A percentile compares a stretch with the other conserved stretches of the same genome.
These are phyloP conservation scores for Tapirus terrestris DNA, from an alignment of 2,113 vertebrate species.

Conservation along the genomic window DNA sequence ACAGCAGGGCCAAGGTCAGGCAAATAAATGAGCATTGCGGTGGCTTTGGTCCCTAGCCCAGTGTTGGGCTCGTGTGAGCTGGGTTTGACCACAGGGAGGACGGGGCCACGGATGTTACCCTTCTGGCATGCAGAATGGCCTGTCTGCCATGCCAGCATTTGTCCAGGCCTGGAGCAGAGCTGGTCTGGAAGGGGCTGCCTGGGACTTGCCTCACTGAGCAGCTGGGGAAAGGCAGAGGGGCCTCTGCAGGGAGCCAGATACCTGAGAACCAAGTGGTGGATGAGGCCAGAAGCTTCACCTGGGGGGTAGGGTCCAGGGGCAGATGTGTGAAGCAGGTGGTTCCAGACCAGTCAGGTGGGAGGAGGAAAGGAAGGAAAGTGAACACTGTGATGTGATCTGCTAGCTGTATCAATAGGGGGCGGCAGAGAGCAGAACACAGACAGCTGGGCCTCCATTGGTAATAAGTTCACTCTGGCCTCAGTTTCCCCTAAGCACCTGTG, in stretches of 20 bases:
- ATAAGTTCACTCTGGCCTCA: not conserved
- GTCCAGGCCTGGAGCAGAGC: not conserved
- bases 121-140: not conserved
- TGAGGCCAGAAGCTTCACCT: not conserved
- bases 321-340: not conserved
- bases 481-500: not conserved
- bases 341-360: not conserved
- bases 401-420: slow-evolving; percentile 13
- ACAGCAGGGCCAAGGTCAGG: not conserved
- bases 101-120: not conserved
- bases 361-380: not conserved
- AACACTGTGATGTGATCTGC: not conserved
- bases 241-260: not conserved
- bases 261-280: not conserved
- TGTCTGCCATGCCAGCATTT: not conserved
- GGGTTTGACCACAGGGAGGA: not conserved
- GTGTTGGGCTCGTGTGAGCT: not conserved
- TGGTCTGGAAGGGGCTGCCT: not conserved
- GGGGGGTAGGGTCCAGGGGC: not conserved
- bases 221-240: not conserved
- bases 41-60: not conserved
- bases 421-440: slow-evolving; percentile 45
- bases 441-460: not conserved
- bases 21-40: not conserved
- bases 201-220: not conserved